Evolutionary conservation across 2,113 vertebrate genomes (phyloP).

Genomic region (Istiophorus platypterus): DNA sequence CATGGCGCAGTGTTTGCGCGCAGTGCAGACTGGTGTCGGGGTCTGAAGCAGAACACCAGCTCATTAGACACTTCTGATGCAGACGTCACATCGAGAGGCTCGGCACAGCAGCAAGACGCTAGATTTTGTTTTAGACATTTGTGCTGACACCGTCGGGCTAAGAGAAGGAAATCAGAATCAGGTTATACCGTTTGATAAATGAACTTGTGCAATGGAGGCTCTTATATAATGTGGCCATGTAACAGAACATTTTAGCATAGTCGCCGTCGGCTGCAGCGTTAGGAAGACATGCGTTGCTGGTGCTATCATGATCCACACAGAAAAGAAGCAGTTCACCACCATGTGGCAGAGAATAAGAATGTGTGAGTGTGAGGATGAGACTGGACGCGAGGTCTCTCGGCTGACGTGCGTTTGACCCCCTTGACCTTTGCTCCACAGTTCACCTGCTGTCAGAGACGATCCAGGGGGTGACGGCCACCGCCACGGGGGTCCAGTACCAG

Average conservation of each 20-base stretch:
- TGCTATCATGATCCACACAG: not conserved
- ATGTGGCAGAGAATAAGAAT: not conserved
- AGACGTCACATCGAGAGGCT: conserved; percentile 53
- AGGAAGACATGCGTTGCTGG: not conserved
- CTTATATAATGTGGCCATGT: not conserved
- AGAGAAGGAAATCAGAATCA: not conserved
- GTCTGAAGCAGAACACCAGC: conserved; percentile 55
- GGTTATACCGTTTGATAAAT: conserved; percentile 11
- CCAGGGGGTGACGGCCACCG: conserved; percentile 95
- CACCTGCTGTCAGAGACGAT: conserved; percentile 97
- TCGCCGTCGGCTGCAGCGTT: not conserved
- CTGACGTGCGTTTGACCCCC: conserved; percentile 54
- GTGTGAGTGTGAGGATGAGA: conserved; percentile 6
- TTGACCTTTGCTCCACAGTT: conserved; percentile 83
- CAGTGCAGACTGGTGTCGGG: conserved; percentile 20
- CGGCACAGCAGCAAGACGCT: not conserved
- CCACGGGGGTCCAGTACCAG: conserved; percentile 95
- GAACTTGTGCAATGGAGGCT: not conserved
- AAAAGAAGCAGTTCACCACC: not conserved
- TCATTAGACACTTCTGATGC: conserved; percentile 65
- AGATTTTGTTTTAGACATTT: conserved; percentile 33
- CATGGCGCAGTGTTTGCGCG: conserved; percentile 45
- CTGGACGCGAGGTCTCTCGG: not conserved
- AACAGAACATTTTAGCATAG: not conserved
- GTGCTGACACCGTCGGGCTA: conserved; percentile 1